These are phyloP conservation scores for Neoarius graeffei DNA, from an alignment of 2,113 vertebrate species.

Conservation along the genomic window DNA sequence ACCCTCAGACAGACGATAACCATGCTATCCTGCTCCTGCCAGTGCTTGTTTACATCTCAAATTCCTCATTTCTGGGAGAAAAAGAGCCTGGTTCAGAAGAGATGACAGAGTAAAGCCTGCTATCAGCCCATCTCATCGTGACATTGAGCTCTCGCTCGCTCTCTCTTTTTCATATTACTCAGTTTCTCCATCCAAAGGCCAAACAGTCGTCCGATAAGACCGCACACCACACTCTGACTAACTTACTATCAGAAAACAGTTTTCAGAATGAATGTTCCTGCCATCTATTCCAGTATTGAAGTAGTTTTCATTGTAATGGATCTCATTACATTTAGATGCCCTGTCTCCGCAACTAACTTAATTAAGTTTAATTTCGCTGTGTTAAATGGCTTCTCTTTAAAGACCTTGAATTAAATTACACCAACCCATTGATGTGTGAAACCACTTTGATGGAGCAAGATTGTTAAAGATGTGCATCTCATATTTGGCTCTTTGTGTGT, in stretches of 20 bases:
- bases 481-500: not conserved
- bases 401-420: constrained; percentile 53
- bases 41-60: constrained; percentile 45
- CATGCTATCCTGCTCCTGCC: constrained; percentile 23
- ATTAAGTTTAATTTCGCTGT: constrained; percentile 52
- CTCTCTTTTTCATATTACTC: constrained; percentile 20
- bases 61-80: constrained; percentile 33
- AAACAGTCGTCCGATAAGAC: constrained; percentile 25
- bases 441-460: constrained; percentile 41
- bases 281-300: constrained; percentile 8
- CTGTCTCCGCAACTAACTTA: constrained; percentile 30
- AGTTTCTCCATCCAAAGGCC: constrained; percentile 19
- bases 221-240: not conserved
- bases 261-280: constrained; percentile 1
- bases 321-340: constrained; percentile 55
- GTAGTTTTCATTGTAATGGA: constrained; percentile 16
- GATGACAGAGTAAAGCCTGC: not conserved
- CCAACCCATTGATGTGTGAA: constrained; percentile 39
- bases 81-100: not conserved
- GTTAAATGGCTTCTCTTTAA: constrained; percentile 49
- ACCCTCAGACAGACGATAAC: constrained; percentile 26
- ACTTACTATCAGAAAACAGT: constrained; percentile 31
- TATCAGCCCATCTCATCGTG: constrained; percentile 24
- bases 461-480: constrained; percentile 10
- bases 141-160: not conserved